phyloP scores from a whole-genome alignment of 2,888 invertebrate species.

The Amblyjoppa fuscipennis region DNA sequence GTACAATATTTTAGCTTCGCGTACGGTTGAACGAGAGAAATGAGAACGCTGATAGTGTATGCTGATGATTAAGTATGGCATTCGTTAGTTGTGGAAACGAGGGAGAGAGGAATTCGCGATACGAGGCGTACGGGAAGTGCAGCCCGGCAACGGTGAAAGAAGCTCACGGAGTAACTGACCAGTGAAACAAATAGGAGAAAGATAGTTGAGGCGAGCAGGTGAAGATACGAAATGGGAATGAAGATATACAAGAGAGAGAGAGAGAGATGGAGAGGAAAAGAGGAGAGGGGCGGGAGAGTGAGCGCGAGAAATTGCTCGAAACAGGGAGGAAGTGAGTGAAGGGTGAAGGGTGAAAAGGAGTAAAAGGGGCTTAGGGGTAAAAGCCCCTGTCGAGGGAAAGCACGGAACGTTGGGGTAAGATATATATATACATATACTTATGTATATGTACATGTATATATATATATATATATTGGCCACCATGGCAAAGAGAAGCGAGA shows the following conservation, averaged over 20 bases:
- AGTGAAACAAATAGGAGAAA: constrained; percentile 23
- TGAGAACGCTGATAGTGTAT: constrained; percentile 2
- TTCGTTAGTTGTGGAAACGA: neutral
- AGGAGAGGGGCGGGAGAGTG: constrained; percentile 44
- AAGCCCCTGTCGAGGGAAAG: constrained; percentile 65
- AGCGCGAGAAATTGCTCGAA: constrained; percentile 57
- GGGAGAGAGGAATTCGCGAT: neutral
- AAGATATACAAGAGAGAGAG: constrained; percentile 37
- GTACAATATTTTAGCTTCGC: neutral
- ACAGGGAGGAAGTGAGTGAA: constrained; percentile 62
- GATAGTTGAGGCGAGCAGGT: neutral
- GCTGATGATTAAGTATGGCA: constrained; percentile 9
- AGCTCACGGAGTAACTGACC: constrained; percentile 4
- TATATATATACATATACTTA: neutral
- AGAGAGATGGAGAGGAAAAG: constrained; percentile 56
- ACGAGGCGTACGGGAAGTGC: neutral
- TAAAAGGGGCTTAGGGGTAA: constrained; percentile 69
- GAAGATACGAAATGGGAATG: constrained; percentile 7
- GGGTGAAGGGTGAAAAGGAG: constrained; percentile 72
- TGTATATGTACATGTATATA: neutral
- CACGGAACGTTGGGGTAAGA: constrained; percentile 31
- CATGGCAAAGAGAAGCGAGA: constrained; percentile 47
- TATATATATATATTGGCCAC: constrained; percentile 31
- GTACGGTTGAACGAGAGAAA: constrained; percentile 8
- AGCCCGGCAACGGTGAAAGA: constrained; percentile 5